phyloP scores from a whole-genome alignment of 2,797 vertebrate species.

The Tokudaia tokunoshimensis region DNA sequence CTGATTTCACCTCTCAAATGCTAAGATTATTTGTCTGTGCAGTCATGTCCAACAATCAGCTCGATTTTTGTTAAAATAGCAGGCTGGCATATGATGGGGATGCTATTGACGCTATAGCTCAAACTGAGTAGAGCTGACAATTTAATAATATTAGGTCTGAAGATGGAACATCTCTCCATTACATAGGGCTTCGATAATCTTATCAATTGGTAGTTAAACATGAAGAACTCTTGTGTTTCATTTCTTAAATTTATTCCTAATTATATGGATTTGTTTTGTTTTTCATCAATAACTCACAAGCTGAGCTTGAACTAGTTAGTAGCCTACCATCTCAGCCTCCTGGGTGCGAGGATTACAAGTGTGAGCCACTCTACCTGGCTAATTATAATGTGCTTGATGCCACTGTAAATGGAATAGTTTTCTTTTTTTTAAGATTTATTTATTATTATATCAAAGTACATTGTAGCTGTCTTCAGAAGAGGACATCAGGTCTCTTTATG shows the following conservation, averaged over 20 bases:
- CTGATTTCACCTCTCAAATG: neutral
- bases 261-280: neutral
- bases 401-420: neutral
- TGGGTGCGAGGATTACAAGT: neutral
- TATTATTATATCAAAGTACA: too few relatives aligned
- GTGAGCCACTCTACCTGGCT: neutral
- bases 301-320: neutral
- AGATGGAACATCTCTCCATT: neutral
- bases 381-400: neutral
- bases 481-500: too few relatives aligned
- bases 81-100: neutral
- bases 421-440: too few relatives aligned
- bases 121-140: neutral
- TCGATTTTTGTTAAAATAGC: neutral
- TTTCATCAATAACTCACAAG: neutral
- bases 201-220: conserved; percentile 9
- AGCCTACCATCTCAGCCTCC: neutral
- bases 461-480: too few relatives aligned
- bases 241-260: conserved; percentile 21
- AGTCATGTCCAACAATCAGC: neutral
- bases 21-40: neutral
- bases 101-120: conserved; percentile 20
- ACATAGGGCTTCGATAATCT: neutral
- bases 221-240: conserved; percentile 17
- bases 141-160: neutral